Conservation (phyloP, 2,888 invertebrate species). For the Eristalis intricaria region DNA sequence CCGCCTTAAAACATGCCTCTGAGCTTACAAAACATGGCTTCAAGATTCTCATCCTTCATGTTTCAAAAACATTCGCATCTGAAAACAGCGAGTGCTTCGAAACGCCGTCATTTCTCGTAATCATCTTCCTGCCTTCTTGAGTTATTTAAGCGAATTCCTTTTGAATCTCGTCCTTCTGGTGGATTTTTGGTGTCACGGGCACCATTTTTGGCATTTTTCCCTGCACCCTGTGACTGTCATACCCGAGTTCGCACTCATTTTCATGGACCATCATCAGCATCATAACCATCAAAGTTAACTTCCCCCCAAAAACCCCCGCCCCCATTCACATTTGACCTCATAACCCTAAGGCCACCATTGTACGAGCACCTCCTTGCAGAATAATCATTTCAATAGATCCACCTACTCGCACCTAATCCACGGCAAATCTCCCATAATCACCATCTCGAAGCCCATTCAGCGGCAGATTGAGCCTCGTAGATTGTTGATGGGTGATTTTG, state of each 20-base stretch:
- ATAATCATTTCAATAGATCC: conserved; percentile 1
- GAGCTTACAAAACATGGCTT: too few species aligned
- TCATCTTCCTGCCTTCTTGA: too few species aligned
- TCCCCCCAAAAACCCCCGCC: neutral
- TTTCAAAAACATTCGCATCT: too few species aligned
- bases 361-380: neutral
- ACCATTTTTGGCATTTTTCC: too few species aligned
- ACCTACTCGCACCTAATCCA: neutral
- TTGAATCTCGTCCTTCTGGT: too few species aligned
- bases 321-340: neutral
- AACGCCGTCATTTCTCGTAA: too few species aligned
- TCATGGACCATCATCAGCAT: neutral
- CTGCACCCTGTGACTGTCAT: neutral
- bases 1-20: too few species aligned
- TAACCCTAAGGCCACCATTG: neutral
- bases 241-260: neutral
- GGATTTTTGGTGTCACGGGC: too few species aligned
- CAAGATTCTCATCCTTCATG: too few species aligned
- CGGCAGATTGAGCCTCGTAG: neutral
- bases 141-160: too few species aligned
- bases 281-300: neutral
- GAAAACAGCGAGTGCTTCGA: too few species aligned
- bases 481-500: conserved; percentile 22
- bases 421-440: conserved; percentile 13
- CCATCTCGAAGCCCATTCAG: conserved; percentile 18